phyloP scores from a whole-genome alignment of 1,140 invertebrate species.

The Anoplolepis gracilipes region DNA sequence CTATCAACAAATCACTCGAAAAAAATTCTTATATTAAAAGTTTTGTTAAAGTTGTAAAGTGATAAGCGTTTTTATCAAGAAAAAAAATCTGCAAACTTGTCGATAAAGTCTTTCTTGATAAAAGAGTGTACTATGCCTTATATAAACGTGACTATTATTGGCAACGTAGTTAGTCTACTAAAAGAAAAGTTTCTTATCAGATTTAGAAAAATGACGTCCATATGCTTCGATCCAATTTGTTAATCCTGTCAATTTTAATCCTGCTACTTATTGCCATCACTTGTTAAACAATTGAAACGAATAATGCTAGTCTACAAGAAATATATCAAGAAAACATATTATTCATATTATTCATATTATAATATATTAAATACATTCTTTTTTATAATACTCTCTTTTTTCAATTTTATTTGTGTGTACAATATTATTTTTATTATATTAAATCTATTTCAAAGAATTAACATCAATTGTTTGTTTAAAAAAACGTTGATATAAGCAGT shows the following conservation, averaged over 20 bases:
- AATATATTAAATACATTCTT: background rate
- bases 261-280: background rate
- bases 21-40: conserved; percentile 2
- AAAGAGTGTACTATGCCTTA: conserved; percentile 42
- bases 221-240: background rate
- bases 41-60: conserved; percentile 2
- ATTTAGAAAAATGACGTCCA: background rate
- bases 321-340: background rate
- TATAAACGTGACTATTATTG: conserved; percentile 47
- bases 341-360: background rate
- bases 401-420: background rate
- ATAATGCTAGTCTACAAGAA: background rate
- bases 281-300: background rate
- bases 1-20: background rate
- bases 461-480: background rate
- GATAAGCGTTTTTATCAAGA: conserved; percentile 38
- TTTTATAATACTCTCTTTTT: background rate
- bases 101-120: conserved; percentile 38
- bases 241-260: conserved; percentile 24
- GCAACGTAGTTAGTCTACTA: conserved; percentile 59
- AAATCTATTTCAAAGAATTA: background rate
- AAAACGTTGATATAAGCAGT: background rate
- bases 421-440: background rate
- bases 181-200: background rate
- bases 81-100: conserved; percentile 27